A percentile compares a stretch with the other conserved stretches of the same genome.
phyloP scores from a whole-genome alignment of 2,888 invertebrate species.

The Elegia similella region DNA sequence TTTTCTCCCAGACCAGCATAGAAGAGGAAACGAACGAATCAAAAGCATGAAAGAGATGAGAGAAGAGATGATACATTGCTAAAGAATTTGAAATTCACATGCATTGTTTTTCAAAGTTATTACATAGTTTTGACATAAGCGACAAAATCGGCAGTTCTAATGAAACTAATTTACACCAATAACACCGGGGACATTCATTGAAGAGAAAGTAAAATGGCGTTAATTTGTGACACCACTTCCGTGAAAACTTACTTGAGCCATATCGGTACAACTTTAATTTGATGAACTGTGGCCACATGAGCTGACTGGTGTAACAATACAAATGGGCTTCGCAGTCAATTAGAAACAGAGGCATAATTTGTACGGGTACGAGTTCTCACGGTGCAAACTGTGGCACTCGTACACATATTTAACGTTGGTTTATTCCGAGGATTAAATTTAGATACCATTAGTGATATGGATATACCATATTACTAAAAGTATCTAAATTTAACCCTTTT shows the following conservation, averaged over 20 bases:
- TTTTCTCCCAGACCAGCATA: too few species aligned
- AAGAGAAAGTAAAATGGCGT: background rate
- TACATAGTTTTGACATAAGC: background rate
- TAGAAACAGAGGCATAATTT: conserved; percentile 51
- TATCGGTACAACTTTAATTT: conserved; percentile 25
- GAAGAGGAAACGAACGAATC: too few species aligned
- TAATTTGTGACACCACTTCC: conserved; percentile 10
- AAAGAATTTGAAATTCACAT: too few species aligned
- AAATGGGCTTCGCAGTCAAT: conserved; percentile 50
- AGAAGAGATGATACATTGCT: too few species aligned
- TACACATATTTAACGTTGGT: too few species aligned
- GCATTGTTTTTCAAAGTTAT: too few species aligned
- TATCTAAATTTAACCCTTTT: too few species aligned
- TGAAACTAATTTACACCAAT: background rate
- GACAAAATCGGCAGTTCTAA: background rate
- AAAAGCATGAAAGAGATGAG: too few species aligned
- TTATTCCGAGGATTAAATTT: too few species aligned
- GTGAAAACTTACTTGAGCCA: conserved; percentile 1
- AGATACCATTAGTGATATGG: too few species aligned
- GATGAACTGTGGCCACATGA: conserved; percentile 19
- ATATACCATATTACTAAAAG: too few species aligned
- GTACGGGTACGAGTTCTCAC: conserved; percentile 44
- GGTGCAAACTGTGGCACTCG: conserved; percentile 23
- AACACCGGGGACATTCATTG: background rate
- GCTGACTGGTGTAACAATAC: conserved; percentile 24